Evolutionary conservation across 2,888 invertebrate species (phyloP), one percentile per base, ranked within the genome.

Genomic region (Lobophora halterata): DNA sequence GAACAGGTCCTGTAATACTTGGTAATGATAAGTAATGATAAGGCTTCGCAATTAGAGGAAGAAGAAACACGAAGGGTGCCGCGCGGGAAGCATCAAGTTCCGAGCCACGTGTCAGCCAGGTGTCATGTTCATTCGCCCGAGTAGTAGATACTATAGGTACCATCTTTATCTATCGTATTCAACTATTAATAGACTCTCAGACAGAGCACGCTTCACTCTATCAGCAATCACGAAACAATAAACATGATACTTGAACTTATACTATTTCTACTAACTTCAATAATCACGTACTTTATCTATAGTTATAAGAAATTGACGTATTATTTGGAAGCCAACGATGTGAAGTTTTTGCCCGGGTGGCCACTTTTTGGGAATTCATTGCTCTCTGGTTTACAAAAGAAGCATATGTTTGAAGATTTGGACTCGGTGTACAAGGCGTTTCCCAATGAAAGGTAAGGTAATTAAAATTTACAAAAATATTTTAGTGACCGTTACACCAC

Each of bases 311-410:
- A 55, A 19, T 35, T 63, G 5, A 70, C 78, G n/a, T 46, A 55
- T 0, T 57, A 59, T 17, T 80, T 72, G 6, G 58, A 67, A 1
- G 45, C 62, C 1, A 58, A 50, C 5, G 78, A 62, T 2, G 52
- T 86, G 1, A 83, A 74, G 19, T 73, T 59, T 39, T 9, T 69
- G 0, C 65, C 75, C 0, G 78, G 79, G 0, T 25, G 70, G 6
- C 86, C 83, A 0, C 3, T 82, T 1, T 82, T 83, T 27, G 87
- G 87, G 0, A 83, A 85, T 24, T 39, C 48, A 0, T 33, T 66
- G 0, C 34, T 46, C 0, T 64, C 67, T 21, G 63, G 65, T 0
- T 53, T 77, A 2, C 3, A 51, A 11, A 73, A 39, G 30, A 55
- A 35, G 3, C 83, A 85, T 49, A 10, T 67, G 1, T 3, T 65